Evolutionary conservation across 1,140 invertebrate genomes (phyloP).

Genomic region (Drosophila lacertosa): DNA sequence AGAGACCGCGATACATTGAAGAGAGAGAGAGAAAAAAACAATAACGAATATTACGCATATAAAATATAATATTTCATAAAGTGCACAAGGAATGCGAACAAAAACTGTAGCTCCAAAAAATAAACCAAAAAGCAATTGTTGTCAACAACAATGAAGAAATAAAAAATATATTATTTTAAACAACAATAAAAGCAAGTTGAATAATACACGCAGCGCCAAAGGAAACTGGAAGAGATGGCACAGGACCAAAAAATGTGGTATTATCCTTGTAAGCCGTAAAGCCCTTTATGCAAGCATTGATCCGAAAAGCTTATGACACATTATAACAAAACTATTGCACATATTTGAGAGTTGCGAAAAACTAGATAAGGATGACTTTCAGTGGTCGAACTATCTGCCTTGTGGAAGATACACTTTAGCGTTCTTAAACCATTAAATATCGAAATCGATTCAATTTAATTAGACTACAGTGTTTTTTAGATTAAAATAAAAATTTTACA

Average conservation of each 20-base stretch:
- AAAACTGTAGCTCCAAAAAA: not conserved
- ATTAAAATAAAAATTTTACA: too few species aligned
- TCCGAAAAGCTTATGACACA: not conserved
- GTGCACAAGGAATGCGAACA: not conserved
- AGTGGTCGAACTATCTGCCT: not conserved
- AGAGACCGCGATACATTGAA: conserved; percentile 6
- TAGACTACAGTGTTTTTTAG: too few species aligned
- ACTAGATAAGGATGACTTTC: not conserved
- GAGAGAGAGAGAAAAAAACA: conserved; percentile 8
- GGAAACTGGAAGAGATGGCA: not conserved
- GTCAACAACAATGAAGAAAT: conserved; percentile 58
- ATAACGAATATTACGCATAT: conserved; percentile 1
- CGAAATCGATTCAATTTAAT: not conserved
- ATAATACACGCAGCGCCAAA: conserved; percentile 32
- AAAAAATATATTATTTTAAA: conserved; percentile 6
- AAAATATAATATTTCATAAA: conserved; percentile 19
- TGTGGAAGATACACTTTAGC: too few species aligned
- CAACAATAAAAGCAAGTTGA: conserved; percentile 32
- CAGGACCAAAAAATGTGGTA: not conserved
- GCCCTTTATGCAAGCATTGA: not conserved
- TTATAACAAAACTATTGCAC: not conserved
- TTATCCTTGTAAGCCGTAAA: conserved; percentile 8
- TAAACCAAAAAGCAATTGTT: conserved; percentile 49
- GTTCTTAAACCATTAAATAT: too few species aligned
- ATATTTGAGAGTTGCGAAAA: not conserved